phyloP scores from a whole-genome alignment of 2,797 vertebrate genomes.

The Sebastes alutus region DNA sequence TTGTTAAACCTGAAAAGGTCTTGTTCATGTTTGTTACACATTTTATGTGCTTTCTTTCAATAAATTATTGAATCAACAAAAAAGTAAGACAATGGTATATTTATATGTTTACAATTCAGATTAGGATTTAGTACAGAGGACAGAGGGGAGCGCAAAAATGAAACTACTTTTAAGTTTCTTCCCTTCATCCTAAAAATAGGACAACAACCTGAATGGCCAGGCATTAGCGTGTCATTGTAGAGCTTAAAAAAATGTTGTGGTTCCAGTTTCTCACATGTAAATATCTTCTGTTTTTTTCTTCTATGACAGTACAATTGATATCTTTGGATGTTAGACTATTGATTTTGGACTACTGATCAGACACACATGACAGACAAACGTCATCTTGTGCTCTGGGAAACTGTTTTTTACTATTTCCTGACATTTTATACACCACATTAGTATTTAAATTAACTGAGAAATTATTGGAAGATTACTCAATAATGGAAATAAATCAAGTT shows the following conservation, averaged over 20 bases:
- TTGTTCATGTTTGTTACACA: too few species aligned
- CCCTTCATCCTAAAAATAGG: slow-evolving; percentile 26
- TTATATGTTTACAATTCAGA: background rate
- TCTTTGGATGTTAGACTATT: background rate
- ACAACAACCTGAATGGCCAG: background rate
- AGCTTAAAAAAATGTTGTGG: background rate
- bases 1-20: too few species aligned
- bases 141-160: accelerated
- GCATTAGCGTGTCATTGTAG: background rate
- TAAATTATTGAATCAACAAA: too few species aligned
- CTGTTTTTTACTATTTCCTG: background rate
- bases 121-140: background rate
- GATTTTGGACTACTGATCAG: background rate
- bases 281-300: background rate
- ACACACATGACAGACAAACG: background rate
- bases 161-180: background rate
- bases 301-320: background rate
- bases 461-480: background rate
- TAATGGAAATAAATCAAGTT: background rate
- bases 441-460: background rate
- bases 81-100: background rate
- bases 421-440: background rate
- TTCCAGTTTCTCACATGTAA: background rate
- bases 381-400: background rate
- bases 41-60: too few species aligned